A percentile compares a stretch with the other conserved stretches of the same genome.
Conservation (phyloP, 2,113 vertebrate species). For the Naja naja region DNA sequence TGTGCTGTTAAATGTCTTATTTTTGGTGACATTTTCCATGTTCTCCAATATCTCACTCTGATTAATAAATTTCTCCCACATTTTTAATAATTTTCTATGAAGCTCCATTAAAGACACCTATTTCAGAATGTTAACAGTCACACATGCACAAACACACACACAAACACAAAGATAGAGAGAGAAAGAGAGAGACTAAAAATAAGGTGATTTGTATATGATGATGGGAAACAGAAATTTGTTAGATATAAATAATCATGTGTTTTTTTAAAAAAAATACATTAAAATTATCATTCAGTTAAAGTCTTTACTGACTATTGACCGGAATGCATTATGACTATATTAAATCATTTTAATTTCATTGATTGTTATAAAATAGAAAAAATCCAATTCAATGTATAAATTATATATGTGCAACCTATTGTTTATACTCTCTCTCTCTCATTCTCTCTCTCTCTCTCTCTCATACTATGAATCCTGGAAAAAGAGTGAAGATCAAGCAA, state of each 20-base stretch:
- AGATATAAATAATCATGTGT: neutral
- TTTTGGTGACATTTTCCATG: slow-evolving; percentile 32
- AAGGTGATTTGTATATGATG: neutral
- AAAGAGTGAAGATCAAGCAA: neutral
- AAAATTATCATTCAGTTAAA: neutral
- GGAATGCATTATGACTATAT: neutral
- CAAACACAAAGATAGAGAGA: neutral
- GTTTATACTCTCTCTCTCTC: neutral
- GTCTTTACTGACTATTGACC: neutral
- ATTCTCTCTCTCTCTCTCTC: too few relatives aligned
- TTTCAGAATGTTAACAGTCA: neutral
- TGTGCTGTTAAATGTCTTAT: slow-evolving; percentile 32
- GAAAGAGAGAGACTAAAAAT: neutral
- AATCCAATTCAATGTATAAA: neutral
- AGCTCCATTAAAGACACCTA: slow-evolving; percentile 1
- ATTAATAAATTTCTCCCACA: slow-evolving; percentile 40
- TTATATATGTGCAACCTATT: neutral
- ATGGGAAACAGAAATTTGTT: neutral
- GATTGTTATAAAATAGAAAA: neutral
- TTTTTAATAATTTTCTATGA: neutral
- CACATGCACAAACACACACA: neutral
- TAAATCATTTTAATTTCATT: neutral
- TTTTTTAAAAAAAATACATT: neutral
- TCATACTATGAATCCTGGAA: neutral
- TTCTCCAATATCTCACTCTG: slow-evolving; percentile 21